Percentiles rank a stretch among this genome's conserved stretches.
Evolutionary conservation across 2,888 invertebrate genomes (phyloP).

Genomic region (Seira sanloemensis): DNA sequence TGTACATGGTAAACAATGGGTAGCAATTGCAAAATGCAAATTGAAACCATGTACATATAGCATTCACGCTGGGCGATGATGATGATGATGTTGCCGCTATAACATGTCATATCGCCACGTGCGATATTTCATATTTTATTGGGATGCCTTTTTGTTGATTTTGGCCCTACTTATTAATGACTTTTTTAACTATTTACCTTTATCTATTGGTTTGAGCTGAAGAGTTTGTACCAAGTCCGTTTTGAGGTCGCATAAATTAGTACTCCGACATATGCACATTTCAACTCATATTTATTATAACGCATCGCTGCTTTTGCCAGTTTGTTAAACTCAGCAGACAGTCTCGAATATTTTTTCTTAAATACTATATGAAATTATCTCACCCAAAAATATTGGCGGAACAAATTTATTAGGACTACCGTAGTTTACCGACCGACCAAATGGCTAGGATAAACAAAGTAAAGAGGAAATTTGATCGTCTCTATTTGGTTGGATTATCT

Average conservation of each 20-base stretch:
- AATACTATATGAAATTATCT: no score
- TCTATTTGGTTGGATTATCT: not conserved
- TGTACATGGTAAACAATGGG: not conserved
- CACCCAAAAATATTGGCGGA: slow-evolving; percentile 7
- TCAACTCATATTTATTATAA: not conserved
- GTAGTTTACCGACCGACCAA: not conserved
- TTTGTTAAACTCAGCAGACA: no score
- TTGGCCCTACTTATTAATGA: no score
- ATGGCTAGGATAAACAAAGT: not conserved
- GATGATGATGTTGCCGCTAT: not conserved
- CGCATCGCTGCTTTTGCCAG: not conserved
- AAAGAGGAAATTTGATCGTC: slow-evolving; percentile 2
- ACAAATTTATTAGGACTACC: slow-evolving; percentile 1
- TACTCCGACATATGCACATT: not conserved
- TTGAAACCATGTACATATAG: not conserved
- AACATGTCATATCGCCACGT: not conserved
- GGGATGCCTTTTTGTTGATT: not conserved
- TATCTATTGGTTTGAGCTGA: no score
- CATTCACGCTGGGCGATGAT: not conserved
- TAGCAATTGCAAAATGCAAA: not conserved
- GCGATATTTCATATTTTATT: not conserved
- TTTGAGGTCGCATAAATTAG: slow-evolving; percentile 9
- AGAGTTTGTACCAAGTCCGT: no score
- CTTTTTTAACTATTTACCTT: no score
- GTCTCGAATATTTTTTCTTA: no score